These are phyloP conservation scores for Scaptomyza pallida DNA, from an alignment of 1,140 invertebrate genomes.

Conservation along the genomic window DNA sequence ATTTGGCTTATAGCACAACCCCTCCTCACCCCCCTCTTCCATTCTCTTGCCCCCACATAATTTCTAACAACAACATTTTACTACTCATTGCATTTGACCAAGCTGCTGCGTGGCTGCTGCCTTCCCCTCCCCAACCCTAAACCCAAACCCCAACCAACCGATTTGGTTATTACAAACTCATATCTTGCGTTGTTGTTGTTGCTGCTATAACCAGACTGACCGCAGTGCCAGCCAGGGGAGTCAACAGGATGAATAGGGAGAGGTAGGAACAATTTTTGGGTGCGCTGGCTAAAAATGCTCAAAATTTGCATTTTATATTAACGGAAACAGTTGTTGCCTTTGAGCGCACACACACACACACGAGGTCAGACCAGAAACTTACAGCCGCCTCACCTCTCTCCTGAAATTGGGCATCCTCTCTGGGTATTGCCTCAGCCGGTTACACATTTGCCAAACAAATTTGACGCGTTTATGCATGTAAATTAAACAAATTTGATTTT, in stretches of 20 bases:
- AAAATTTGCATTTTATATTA: slow-evolving; percentile 83
- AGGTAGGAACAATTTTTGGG: slow-evolving; percentile 46
- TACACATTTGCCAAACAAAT: slow-evolving; percentile 78
- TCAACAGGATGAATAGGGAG: slow-evolving; percentile 3
- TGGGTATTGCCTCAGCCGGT: slow-evolving; percentile 33
- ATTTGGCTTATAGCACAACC: slow-evolving; percentile 1
- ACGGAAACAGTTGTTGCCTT: slow-evolving; percentile 82
- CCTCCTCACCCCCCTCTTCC: slow-evolving; percentile 29
- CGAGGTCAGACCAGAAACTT: slow-evolving; percentile 5
- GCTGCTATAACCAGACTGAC: slow-evolving; percentile 64
- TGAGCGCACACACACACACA: slow-evolving; percentile 59
- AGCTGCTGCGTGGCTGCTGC: slow-evolving; percentile 32
- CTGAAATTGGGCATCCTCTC: background rate
- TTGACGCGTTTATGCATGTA: slow-evolving; percentile 82
- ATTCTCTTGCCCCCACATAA: slow-evolving; percentile 56
- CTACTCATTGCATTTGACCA: slow-evolving; percentile 81
- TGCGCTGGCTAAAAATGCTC: slow-evolving; percentile 71
- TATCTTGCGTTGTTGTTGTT: slow-evolving; percentile 62
- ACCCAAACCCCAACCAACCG: slow-evolving; percentile 39
- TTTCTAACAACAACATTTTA: slow-evolving; percentile 79
- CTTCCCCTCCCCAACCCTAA: no score
- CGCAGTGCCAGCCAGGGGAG: slow-evolving; percentile 56
- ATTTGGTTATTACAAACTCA: slow-evolving; percentile 81
- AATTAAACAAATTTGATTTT: slow-evolving; percentile 83
- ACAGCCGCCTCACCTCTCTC: background rate